These are phyloP conservation scores for Gonioctena quinquepunctata DNA, from an alignment of 1,140 invertebrate genomes.

Conservation along the genomic window DNA sequence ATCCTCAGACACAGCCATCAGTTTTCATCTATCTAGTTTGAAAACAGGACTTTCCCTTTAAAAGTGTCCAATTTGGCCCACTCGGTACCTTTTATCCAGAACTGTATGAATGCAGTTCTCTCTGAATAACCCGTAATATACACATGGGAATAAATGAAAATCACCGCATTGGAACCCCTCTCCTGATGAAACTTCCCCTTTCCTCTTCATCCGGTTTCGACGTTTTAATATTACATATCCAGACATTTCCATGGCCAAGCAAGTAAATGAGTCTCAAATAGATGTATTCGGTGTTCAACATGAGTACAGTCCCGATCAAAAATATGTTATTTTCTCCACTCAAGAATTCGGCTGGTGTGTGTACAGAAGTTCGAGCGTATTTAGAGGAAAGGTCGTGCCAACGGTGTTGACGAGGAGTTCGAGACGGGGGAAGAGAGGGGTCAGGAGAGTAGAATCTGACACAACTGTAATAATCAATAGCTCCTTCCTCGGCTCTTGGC, in stretches of 20 bases:
- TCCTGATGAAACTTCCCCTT: not conserved
- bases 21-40: no score
- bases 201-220: not conserved
- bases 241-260: not conserved
- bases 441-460: not conserved
- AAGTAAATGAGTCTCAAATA: not conserved
- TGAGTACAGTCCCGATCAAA: not conserved
- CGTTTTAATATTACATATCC: not conserved
- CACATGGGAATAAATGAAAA: not conserved
- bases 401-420: not conserved
- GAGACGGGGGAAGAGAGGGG: not conserved
- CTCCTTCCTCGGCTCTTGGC: not conserved
- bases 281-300: not conserved
- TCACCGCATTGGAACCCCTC: not conserved
- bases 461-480: constrained; percentile 10
- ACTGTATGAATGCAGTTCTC: no score
- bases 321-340: no score
- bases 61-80: no score
- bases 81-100: no score
- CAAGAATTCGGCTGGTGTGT: not conserved
- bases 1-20: no score
- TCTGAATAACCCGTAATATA: no score
- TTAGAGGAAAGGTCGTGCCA: constrained; percentile 2
- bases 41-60: no score
- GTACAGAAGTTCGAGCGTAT: not conserved